Evolutionary conservation across 2,113 vertebrate species (phyloP), one percentile per base, ranked within the genome.

Genomic region (Tachysurus fulvidraco): DNA sequence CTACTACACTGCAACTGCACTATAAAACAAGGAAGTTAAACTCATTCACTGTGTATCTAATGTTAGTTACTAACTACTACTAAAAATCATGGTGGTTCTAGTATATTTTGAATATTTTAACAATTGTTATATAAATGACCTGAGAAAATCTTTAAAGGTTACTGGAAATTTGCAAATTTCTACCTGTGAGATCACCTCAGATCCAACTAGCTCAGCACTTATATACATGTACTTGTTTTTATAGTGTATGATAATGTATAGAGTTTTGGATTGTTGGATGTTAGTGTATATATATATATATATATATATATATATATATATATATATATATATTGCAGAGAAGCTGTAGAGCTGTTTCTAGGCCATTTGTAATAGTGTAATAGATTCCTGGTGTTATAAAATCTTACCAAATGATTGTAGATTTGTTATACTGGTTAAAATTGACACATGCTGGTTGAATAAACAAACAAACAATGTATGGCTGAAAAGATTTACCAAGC

Each of bases 401-500:
- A 79, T 17, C 6, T n/a, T 17, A 30, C 50, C 1, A 14, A 79
- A 30, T 59, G 17, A 12, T 0, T 57, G 14, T 17, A 30, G 52
- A 78, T 28, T 19, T 16, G 6, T 59, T 36, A 21, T 59, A 19
- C 36, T 19, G 17, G 14, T 59, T 80, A 11, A 21, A 11, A 23
- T 36, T 36, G 28, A 57, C 54, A 76, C 21, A 57, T 36, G 77
- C 8, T 30, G 54, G 30, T 8, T 30, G 19, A 44, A 21, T 69
- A 65, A 28, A 69, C 8, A 36, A 28, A 65, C 13, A 65, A 28
- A 28, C 2, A 17, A 50, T 50, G 8, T 50, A n/a, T n/a, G 23
- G 44, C 44, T 87, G 65, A 85, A 69, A 74, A 77, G 73, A 83
- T 64, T 81, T 67, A n/a, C 65, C 82, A 71, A 87, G 71, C 23